Base-by-base conservation (phyloP, 2,888 invertebrate genomes). In the Oligia fasciuncula region DNA sequence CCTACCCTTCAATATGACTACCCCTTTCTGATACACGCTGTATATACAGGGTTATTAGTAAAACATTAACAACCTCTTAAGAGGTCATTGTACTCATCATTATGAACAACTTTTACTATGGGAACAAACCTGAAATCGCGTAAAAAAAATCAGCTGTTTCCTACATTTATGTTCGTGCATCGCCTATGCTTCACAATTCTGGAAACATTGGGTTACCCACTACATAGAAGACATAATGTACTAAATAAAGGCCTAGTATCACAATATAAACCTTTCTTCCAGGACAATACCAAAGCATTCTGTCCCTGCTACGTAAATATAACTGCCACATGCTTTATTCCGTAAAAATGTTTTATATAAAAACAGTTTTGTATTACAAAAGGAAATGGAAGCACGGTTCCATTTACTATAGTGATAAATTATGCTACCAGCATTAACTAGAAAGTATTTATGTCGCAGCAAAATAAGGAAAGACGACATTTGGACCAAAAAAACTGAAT, bases 321-420 rank as follows among this genome's bases (percentile, higher is more conserved):
- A 73, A 72, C 40, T 29, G 57, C 66, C 78, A 77, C 68, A 67
- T 74, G 76, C 49, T 43, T 6, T 73, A 49, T 14, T 49, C 14
- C 14, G n/a, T 63, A 73, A 79, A 82, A 73, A 66, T 40, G 35
- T 62, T 62, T 57, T 77, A 17, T 81, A 68, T 43, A 77, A 74
- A 79, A 76, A 81, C 73, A 43, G 71, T 75, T 77, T 77, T 74
- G 82, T 79, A 77, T 70, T 67, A 77, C 73, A 69, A 65, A 62
- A 70, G 77, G 71, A 74, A 77, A 81, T 73, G 74, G 67, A 43
- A 77, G 62, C 75, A 49, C 40, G 29, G 76, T 76, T 67, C 75
- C 75, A 80, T 86, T 79, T 78, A 74, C 76, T 78, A 60, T 54
- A 66, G 67, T 73, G 63, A 85, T 85, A 85, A 85, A 85, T 85